Percentiles rank a stretch among this genome's conserved stretches.
Evolutionary conservation across 2,113 vertebrate species (phyloP).

Genomic region (Actenoides hombroni): DNA sequence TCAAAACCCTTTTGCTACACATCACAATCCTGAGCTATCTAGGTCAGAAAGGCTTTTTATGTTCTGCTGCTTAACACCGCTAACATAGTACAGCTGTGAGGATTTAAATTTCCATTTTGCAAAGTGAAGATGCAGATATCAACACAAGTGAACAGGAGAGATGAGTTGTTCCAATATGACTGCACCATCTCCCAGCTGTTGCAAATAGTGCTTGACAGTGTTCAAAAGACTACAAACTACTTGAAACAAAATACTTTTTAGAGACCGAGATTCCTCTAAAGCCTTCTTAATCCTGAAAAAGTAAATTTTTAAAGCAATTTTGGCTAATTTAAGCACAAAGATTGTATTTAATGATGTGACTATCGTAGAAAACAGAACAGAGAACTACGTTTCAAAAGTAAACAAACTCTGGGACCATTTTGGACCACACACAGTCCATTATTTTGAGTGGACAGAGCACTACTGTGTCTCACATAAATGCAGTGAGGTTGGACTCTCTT

Average conservation of each 20-base stretch:
- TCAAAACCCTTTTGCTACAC: not conserved
- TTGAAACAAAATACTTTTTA: not conserved
- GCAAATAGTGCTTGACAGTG: not conserved
- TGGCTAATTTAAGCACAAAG: not conserved
- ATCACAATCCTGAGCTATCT: constrained; percentile 39
- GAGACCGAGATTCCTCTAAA: not conserved
- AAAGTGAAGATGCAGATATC: not conserved
- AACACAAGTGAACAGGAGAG: not conserved
- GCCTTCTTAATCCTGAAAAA: not conserved
- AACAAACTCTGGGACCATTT: not conserved
- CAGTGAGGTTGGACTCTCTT: not conserved
- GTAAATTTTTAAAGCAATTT: not conserved
- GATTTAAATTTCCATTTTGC: not conserved
- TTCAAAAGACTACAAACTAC: not conserved
- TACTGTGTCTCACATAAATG: not conserved
- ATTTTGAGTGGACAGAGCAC: not conserved
- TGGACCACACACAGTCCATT: not conserved
- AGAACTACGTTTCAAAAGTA: not conserved
- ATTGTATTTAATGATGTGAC: not conserved
- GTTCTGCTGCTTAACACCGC: not conserved
- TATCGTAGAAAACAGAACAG: not conserved
- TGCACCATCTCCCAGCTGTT: not conserved
- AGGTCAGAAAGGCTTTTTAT: constrained; percentile 31
- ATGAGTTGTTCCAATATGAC: not conserved
- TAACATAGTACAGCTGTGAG: not conserved